Conservation (phyloP, 2,113 vertebrate genomes). For the Podarcis raffonei region DNA sequence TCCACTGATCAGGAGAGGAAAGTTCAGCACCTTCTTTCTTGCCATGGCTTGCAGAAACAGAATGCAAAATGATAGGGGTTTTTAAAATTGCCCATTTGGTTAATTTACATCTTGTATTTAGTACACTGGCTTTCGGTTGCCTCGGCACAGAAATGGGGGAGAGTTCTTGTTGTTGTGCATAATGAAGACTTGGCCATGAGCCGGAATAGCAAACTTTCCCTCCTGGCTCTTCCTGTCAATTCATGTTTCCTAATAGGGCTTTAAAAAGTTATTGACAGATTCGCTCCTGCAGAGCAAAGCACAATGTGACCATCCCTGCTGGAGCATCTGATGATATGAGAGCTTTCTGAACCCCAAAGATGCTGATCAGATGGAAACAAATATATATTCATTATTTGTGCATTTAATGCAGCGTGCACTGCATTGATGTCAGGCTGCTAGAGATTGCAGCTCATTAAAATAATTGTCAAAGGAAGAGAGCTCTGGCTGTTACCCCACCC, state of each 20-base stretch:
- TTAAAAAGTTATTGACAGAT: conserved; percentile 8
- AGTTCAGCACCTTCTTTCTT: not conserved
- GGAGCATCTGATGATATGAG: not conserved
- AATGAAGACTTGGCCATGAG: not conserved
- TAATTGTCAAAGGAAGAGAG: conserved; percentile 9
- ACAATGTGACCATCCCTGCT: not conserved
- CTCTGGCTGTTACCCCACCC: not conserved
- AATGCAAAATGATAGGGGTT: not conserved
- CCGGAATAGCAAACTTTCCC: not conserved
- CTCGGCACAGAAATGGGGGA: not conserved
- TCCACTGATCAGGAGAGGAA: not conserved
- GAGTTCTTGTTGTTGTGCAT: not conserved
- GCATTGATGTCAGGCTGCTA: conserved; percentile 12
- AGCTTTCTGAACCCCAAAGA: not conserved
- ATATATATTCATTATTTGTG: conserved; percentile 6
- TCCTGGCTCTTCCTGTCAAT: not conserved
- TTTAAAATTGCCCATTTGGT: not conserved
- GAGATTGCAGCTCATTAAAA: conserved; percentile 48
- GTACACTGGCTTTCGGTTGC: not conserved
- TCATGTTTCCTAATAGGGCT: conserved; percentile 2
- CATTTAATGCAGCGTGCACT: conserved; percentile 38
- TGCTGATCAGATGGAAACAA: conserved; percentile 35
- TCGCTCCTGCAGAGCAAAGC: not conserved
- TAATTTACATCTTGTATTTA: not conserved
- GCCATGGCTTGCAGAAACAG: not conserved